Evolutionary conservation across 2,888 invertebrate species (phyloP).

Genomic region (Perizoma affinitatum): DNA sequence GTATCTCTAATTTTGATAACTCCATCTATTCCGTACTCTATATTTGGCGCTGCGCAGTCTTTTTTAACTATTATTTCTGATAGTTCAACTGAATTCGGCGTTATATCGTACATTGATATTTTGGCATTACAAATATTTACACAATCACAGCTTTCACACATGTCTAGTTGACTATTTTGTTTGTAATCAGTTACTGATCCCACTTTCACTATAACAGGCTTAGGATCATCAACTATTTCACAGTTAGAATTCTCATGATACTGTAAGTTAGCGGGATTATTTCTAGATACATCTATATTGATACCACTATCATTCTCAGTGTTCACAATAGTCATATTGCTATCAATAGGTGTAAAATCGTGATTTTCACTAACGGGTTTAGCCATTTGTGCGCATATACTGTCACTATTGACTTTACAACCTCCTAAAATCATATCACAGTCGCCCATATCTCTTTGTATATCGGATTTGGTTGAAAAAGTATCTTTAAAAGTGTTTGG

Average conservation of each 20-base stretch:
- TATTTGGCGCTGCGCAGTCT: conserved; percentile 42
- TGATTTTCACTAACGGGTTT: conserved; percentile 41
- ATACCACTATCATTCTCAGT: conserved; percentile 14
- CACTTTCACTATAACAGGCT: conserved; percentile 10
- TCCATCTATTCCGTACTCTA: conserved; percentile 62
- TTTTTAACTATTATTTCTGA: conserved; percentile 14
- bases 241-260: neutral
- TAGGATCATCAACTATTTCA: conserved; percentile 3
- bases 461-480: conserved; percentile 10
- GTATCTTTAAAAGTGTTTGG: conserved; percentile 8
- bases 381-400: conserved; percentile 61
- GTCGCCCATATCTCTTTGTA: conserved; percentile 40
- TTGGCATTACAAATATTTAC: conserved; percentile 38
- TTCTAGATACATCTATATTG: conserved; percentile 4
- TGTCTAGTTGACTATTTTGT: conserved; percentile 22
- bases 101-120: conserved; percentile 21
- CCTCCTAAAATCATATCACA: conserved; percentile 58
- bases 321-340: conserved; percentile 2
- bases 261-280: conserved; percentile 3
- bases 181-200: conserved; percentile 2
- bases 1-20: conserved; percentile 66
- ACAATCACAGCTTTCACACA: conserved; percentile 58
- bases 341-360: conserved; percentile 42
- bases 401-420: conserved; percentile 55
- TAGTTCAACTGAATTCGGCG: neutral